phyloP scores from a whole-genome alignment of 2,888 invertebrate species.

The Andrena hattorfiana region DNA sequence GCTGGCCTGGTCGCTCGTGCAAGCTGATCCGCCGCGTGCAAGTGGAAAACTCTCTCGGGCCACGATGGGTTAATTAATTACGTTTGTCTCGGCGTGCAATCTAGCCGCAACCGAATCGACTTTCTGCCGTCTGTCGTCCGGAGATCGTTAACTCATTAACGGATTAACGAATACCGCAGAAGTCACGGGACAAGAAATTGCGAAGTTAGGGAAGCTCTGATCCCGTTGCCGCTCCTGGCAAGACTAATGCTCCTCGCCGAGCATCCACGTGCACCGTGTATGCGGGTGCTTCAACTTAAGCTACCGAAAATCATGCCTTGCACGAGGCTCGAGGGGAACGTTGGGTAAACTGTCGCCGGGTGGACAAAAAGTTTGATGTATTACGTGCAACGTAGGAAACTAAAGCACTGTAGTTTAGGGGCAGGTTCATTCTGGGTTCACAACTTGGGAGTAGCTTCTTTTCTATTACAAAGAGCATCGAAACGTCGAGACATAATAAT shows the following conservation, averaged over 20 bases:
- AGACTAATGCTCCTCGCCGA: too few species aligned
- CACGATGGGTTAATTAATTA: slow-evolving; percentile 62
- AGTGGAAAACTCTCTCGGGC: slow-evolving; percentile 45
- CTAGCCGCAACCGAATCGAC: slow-evolving; percentile 29
- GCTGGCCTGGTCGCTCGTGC: background rate
- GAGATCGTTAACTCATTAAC: slow-evolving; percentile 56
- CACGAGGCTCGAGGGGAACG: background rate
- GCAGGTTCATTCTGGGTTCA: background rate
- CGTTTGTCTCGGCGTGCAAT: slow-evolving; percentile 47
- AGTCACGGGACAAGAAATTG: slow-evolving; percentile 36
- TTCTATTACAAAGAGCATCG: background rate
- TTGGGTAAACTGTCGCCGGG: background rate
- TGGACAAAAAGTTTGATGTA: slow-evolving; percentile 1
- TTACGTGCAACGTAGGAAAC: background rate
- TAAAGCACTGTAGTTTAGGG: background rate
- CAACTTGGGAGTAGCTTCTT: background rate
- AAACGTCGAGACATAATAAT: too few species aligned
- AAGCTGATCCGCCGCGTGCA: background rate
- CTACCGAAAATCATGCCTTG: too few species aligned
- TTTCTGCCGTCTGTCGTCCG: slow-evolving; percentile 20
- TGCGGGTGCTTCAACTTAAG: too few species aligned
- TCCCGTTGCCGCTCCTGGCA: slow-evolving; percentile 1
- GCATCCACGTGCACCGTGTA: too few species aligned
- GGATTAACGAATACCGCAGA: slow-evolving; percentile 30
- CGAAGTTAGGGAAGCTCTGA: background rate